Evolutionary conservation across 1,140 invertebrate genomes (phyloP).

Genomic region (Lordiphosa mommai): DNA sequence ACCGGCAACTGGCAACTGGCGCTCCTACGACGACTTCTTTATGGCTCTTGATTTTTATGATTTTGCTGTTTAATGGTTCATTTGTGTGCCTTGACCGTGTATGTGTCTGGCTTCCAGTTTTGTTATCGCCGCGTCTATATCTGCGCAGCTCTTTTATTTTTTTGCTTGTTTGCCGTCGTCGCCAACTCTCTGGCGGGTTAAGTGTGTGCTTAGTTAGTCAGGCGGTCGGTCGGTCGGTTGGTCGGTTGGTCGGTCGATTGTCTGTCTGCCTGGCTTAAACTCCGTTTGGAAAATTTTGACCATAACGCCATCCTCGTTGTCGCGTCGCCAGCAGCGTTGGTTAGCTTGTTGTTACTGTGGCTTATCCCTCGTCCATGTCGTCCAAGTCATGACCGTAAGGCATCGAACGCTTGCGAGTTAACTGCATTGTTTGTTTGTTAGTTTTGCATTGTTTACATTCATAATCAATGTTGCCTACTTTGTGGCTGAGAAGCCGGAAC

Average conservation of each 20-base stretch:
- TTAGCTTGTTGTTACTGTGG: constrained; percentile 6
- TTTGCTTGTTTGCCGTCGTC: constrained; percentile 24
- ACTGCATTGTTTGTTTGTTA: constrained; percentile 37
- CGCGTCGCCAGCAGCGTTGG: constrained; percentile 16
- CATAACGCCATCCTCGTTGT: constrained; percentile 24
- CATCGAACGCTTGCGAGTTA: background rate
- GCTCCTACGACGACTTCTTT: constrained; percentile 75
- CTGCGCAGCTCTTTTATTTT: constrained; percentile 14
- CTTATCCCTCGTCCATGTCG: background rate
- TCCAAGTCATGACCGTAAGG: constrained; percentile 3
- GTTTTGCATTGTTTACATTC: constrained; percentile 22
- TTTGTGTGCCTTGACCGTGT: constrained; percentile 47
- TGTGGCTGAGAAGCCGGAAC: constrained; percentile 7
- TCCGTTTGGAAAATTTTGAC: constrained; percentile 34
- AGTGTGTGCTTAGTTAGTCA: constrained; percentile 26
- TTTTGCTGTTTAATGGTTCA: constrained; percentile 77
- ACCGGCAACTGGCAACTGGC: constrained; percentile 25
- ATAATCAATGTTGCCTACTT: constrained; percentile 51
- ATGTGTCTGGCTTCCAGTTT: constrained; percentile 64
- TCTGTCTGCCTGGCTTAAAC: constrained; percentile 34
- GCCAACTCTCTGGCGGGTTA: constrained; percentile 20
- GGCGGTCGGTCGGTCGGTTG: too few species aligned
- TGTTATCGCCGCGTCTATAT: constrained; percentile 58
- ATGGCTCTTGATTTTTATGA: constrained; percentile 79
- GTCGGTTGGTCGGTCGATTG: too few species aligned